Percentiles rank a stretch among this genome's conserved stretches.
These are phyloP conservation scores for Malacoraja senta DNA, from an alignment of 2,797 vertebrate genomes.

Conservation along the genomic window DNA sequence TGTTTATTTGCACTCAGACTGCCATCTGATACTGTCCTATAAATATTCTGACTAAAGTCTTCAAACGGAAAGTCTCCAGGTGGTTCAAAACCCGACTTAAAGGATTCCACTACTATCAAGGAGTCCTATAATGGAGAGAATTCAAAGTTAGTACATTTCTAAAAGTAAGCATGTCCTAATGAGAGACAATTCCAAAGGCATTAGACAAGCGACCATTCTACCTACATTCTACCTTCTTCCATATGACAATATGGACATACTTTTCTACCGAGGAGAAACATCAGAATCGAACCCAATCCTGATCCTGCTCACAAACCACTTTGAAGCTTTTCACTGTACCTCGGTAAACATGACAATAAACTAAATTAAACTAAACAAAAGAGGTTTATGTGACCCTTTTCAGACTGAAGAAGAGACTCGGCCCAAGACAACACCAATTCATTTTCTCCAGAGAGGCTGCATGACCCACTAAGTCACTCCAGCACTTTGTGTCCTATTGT, in stretches of 20 bases:
- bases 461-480: too few species aligned
- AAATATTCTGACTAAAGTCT: constrained; percentile 95
- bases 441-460: too few species aligned
- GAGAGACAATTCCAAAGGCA: not conserved
- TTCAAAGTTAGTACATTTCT: not conserved
- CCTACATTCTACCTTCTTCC: too few species aligned
- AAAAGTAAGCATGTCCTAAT: not conserved
- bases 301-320: not conserved
- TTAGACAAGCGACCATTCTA: not conserved
- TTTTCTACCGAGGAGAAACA: not conserved
- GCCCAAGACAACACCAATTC: too few species aligned
- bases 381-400: too few species aligned
- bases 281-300: not conserved
- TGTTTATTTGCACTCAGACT: constrained; percentile 85
- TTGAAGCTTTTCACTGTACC: not conserved
- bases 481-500: too few species aligned
- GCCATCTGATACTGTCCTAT: constrained; percentile 84
- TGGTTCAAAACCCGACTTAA: constrained; percentile 93
- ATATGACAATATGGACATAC: not conserved
- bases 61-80: constrained; percentile 93
- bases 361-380: too few species aligned
- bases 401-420: too few species aligned
- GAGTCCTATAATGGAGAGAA: constrained; percentile 68
- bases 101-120: constrained; percentile 85
- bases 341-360: too few species aligned